Evolutionary conservation across 2,113 vertebrate genomes (phyloP).

Genomic region (Odontophorus gujanensis): DNA sequence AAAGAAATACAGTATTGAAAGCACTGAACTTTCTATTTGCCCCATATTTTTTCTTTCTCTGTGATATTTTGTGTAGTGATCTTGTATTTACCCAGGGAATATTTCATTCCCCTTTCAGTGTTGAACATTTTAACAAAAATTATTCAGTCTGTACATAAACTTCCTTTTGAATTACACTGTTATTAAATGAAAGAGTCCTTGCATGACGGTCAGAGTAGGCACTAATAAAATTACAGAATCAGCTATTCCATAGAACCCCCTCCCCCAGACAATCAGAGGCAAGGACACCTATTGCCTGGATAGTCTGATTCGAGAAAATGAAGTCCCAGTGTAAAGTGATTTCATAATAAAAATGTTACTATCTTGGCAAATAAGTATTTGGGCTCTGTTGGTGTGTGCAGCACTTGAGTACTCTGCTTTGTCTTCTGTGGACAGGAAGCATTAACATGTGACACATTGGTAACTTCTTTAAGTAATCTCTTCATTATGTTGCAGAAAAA

Average conservation of each 20-base stretch:
- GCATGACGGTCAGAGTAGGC: background rate
- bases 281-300: background rate
- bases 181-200: background rate
- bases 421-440: constrained; percentile 16
- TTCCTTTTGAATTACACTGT: background rate
- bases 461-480: constrained; percentile 43
- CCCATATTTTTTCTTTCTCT: background rate
- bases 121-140: background rate
- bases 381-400: background rate
- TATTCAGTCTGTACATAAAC: background rate
- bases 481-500: constrained; percentile 25
- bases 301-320: background rate
- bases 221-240: background rate
- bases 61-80: background rate
- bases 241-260: background rate
- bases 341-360: background rate
- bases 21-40: background rate
- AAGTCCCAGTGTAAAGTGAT: background rate
- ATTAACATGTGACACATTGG: constrained; percentile 28
- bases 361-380: background rate
- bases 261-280: background rate
- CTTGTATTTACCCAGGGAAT: background rate
- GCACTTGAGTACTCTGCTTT: constrained; percentile 11
- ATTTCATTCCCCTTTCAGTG: background rate
- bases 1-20: no score